These are phyloP conservation scores for Ochlodes sylvanus DNA, from an alignment of 2,888 invertebrate species.

Conservation along the genomic window DNA sequence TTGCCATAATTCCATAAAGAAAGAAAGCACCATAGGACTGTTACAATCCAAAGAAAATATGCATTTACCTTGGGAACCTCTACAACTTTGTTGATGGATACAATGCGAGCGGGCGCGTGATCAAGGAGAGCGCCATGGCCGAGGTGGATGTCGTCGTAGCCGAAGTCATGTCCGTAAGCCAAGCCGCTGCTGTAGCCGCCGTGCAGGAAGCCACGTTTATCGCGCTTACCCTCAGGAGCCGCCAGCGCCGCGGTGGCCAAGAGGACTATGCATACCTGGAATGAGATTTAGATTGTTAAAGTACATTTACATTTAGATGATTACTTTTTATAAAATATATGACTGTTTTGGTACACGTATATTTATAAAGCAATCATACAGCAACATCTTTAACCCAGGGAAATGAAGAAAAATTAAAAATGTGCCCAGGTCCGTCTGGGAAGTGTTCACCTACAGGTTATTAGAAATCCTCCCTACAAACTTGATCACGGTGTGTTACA, in stretches of 20 bases:
- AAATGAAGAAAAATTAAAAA: too few relatives aligned
- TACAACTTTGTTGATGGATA: constrained; percentile 58
- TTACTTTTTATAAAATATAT: too few relatives aligned
- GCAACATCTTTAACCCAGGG: too few relatives aligned
- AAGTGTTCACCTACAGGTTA: too few relatives aligned
- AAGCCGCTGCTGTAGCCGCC: constrained; percentile 36
- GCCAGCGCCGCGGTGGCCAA: constrained; percentile 48
- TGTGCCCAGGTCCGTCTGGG: too few relatives aligned
- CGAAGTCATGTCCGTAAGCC: constrained; percentile 14
- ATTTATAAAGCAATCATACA: too few relatives aligned
- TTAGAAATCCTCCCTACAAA: too few relatives aligned
- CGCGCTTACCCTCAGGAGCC: constrained; percentile 51
- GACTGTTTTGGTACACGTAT: too few relatives aligned
- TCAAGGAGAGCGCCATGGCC: constrained; percentile 45
- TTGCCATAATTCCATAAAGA: too few relatives aligned
- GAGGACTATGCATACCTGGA: constrained; percentile 47
- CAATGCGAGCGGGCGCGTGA: constrained; percentile 50
- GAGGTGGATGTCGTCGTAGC: constrained; percentile 42
- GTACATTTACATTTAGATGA: too few relatives aligned
- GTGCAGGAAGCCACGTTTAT: constrained; percentile 52
- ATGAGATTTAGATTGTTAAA: neutral
- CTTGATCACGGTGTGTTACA: too few relatives aligned
- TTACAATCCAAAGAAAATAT: neutral
- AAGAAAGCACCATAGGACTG: neutral
- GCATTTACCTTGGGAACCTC: constrained; percentile 56